phyloP scores from a whole-genome alignment of 2,113 vertebrate genomes.

The Ammospiza nelsoni region DNA sequence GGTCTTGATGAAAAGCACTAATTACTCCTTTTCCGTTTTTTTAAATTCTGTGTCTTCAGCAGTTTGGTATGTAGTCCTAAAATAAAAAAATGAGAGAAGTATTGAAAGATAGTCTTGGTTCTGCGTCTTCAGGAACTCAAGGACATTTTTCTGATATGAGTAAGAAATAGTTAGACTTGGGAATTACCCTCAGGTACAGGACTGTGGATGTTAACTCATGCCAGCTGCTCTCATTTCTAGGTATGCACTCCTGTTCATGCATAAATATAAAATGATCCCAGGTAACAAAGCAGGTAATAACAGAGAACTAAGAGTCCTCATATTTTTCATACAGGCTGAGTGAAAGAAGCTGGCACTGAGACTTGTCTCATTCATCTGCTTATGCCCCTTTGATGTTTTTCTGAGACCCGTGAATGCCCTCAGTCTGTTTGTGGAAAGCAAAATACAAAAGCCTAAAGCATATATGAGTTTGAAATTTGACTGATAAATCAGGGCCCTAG shows the following conservation, averaged over 20 bases:
- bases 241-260: not conserved
- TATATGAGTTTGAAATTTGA: not conserved
- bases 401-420: not conserved
- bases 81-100: not conserved
- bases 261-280: not conserved
- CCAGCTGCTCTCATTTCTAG: not conserved
- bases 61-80: not conserved
- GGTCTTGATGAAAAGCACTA: not conserved
- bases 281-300: not conserved
- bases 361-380: not conserved
- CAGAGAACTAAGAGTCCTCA: not conserved
- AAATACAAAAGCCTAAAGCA: not conserved
- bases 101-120: not conserved
- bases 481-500: not conserved
- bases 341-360: not conserved
- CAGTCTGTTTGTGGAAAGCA: not conserved
- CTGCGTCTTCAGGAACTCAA: not conserved
- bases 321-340: not conserved
- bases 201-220: not conserved
- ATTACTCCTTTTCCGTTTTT: not conserved
- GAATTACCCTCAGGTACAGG: not conserved
- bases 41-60: not conserved
- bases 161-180: not conserved
- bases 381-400: not conserved
- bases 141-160: not conserved